phyloP scores from a whole-genome alignment of 2,797 vertebrate species.

The Aeoliscus strigatus region DNA sequence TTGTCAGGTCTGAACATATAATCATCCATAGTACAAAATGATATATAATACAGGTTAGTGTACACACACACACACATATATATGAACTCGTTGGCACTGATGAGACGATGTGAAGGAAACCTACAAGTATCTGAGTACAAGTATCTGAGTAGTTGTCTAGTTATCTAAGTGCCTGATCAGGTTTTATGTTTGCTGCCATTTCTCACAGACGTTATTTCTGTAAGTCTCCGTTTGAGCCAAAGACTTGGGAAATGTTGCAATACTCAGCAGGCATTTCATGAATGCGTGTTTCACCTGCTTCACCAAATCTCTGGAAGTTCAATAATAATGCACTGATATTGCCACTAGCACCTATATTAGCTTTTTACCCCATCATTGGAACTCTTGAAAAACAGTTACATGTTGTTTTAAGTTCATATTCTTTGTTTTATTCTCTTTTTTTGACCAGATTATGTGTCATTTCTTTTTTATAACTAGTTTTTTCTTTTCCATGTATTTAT shows the following conservation, averaged over 20 bases:
- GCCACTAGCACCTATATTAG: slow-evolving; percentile 17
- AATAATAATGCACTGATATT: slow-evolving; percentile 60
- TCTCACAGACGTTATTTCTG: slow-evolving; percentile 4
- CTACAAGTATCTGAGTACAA: slow-evolving; percentile 32
- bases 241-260: slow-evolving; percentile 57
- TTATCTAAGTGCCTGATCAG: slow-evolving; percentile 69
- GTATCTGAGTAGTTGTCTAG: slow-evolving; percentile 51
- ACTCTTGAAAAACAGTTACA: slow-evolving; percentile 12
- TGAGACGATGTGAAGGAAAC: slow-evolving; percentile 27
- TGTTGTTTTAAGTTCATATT: neutral
- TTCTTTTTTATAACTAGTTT: slow-evolving; percentile 11
- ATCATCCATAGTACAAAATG: neutral
- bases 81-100: no score
- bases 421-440: slow-evolving; percentile 13
- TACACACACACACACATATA: no score
- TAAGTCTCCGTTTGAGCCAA: slow-evolving; percentile 49
- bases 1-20: no score
- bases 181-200: slow-evolving; percentile 24
- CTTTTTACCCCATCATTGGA: slow-evolving; percentile 15
- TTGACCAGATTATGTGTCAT: no score
- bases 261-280: slow-evolving; percentile 32
- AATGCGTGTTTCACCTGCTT: slow-evolving; percentile 51
- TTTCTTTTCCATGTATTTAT: slow-evolving; percentile 19
- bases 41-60: no score
- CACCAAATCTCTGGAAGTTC: no score